These are phyloP conservation scores for Enteromius afrohamiltoni DNA, from an alignment of 2,797 vertebrate genomes.

Conservation along the genomic window DNA sequence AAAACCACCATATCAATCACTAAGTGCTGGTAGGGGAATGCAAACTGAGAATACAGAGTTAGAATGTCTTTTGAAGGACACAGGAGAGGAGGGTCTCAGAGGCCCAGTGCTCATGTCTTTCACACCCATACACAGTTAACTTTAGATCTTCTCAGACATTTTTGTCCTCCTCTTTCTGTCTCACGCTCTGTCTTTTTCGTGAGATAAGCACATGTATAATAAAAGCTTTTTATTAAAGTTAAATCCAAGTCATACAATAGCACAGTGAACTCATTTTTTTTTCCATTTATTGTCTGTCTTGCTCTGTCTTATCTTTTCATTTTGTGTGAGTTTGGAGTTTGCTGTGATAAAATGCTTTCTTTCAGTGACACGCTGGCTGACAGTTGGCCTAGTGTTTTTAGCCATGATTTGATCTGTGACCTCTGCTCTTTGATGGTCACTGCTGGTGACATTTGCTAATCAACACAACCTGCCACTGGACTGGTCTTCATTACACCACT, in stretches of 20 bases:
- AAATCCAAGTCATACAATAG: not conserved
- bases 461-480: constrained; percentile 14
- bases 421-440: constrained; percentile 41
- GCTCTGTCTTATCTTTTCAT: not conserved
- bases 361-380: not conserved
- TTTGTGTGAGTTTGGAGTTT: not conserved
- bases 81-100: constrained; percentile 4
- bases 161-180: not conserved
- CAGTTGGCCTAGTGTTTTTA: constrained; percentile 22
- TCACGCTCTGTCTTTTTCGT: not conserved
- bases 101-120: constrained; percentile 15
- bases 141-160: constrained; percentile 25
- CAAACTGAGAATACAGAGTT: not conserved
- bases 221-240: not conserved
- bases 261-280: not conserved
- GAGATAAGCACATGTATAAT: not conserved
- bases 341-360: not conserved
- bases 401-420: constrained; percentile 35
- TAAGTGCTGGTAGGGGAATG: not conserved
- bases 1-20: constrained; percentile 15
- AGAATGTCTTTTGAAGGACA: not conserved
- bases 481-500: constrained; percentile 48
- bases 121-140: constrained; percentile 38
- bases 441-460: constrained; percentile 43
- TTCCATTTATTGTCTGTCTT: not conserved